These are phyloP conservation scores for Drosophila paramelanica DNA, from an alignment of 2,888 invertebrate species.

Conservation along the genomic window DNA sequence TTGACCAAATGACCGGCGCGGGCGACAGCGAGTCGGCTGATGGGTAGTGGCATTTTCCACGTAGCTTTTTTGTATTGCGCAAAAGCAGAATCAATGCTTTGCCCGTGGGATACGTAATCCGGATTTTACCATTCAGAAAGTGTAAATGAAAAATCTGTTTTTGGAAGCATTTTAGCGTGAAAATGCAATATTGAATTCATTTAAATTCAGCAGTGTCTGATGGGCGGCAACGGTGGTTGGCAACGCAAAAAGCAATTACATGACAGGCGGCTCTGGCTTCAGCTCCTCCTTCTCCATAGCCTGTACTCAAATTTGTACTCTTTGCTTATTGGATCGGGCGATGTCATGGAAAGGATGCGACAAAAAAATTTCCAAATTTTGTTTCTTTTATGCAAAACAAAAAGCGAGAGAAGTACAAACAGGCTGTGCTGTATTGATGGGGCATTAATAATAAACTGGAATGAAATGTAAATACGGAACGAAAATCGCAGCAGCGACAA, in stretches of 20 bases:
- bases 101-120: conserved; percentile 83
- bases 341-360: conserved; percentile 44
- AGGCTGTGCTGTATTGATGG: conserved; percentile 12
- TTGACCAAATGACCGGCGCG: conserved; percentile 52
- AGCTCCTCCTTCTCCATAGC: not conserved
- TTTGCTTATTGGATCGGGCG: conserved; percentile 41
- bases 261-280: conserved; percentile 41
- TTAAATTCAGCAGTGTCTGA: conserved; percentile 71
- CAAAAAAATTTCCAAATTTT: conserved; percentile 62
- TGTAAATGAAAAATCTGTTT: conserved; percentile 84
- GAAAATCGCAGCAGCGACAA: conserved; percentile 66
- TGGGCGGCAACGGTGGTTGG: conserved; percentile 28
- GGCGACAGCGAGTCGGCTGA: conserved; percentile 6
- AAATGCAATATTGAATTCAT: conserved; percentile 84
- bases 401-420: conserved; percentile 13
- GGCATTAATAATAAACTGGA: conserved; percentile 71
- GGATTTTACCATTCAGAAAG: conserved; percentile 82
- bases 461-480: conserved; percentile 66
- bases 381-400: conserved; percentile 53
- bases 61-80: conserved; percentile 52
- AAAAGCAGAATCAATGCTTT: conserved; percentile 77
- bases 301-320: conserved; percentile 18
- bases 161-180: conserved; percentile 84
- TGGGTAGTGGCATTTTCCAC: conserved; percentile 30
- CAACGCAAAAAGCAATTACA: conserved; percentile 79